phyloP scores from a whole-genome alignment of 2,888 invertebrate genomes.

The Troides oblongomaculatus region DNA sequence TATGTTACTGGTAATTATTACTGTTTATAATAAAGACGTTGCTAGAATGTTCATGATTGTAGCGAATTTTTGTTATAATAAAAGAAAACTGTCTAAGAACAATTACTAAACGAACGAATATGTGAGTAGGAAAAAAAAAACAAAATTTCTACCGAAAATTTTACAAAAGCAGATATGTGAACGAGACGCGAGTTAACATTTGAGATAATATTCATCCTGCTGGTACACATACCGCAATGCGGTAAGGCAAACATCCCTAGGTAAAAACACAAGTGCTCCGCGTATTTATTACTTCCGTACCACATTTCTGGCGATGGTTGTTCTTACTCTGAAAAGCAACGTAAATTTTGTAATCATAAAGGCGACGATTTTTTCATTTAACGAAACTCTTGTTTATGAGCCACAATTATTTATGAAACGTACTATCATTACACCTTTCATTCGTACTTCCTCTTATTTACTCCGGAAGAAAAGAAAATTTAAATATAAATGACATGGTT shows the following conservation, averaged over 20 bases:
- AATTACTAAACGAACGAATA: no score
- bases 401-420: no score
- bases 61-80: no score
- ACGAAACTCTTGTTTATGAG: no score
- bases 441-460: no score
- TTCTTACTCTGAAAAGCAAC: conserved; percentile 13
- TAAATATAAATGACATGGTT: no score
- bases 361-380: neutral
- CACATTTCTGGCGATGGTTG: conserved; percentile 18
- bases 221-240: conserved; percentile 22
- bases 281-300: conserved; percentile 28
- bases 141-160: neutral
- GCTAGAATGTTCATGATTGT: no score
- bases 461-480: no score
- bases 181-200: conserved; percentile 15
- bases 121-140: neutral
- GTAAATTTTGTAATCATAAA: conserved; percentile 6
- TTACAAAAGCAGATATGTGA: conserved; percentile 2
- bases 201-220: conserved; percentile 18
- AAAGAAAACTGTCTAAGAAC: no score
- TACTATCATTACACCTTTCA: no score
- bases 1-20: no score
- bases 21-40: no score
- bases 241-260: conserved; percentile 27
- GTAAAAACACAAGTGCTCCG: conserved; percentile 28